Percentiles rank a stretch among this genome's conserved stretches.
Conservation (phyloP, 2,113 vertebrate species). For the Canis aureus region DNA sequence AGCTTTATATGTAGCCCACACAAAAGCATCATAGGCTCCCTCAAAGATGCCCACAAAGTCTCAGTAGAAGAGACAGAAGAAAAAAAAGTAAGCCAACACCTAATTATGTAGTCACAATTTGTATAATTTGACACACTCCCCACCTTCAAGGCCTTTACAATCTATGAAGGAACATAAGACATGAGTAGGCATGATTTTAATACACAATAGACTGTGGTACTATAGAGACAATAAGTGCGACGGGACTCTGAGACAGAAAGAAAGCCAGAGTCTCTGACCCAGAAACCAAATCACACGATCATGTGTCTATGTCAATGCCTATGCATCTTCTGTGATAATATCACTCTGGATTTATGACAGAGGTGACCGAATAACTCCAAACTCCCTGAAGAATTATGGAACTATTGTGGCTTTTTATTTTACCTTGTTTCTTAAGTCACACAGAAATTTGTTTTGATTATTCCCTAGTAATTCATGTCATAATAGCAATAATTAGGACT, state of each 20-base stretch:
- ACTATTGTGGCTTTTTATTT: slow-evolving; percentile 76
- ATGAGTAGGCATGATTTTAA: background rate
- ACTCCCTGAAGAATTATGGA: slow-evolving; percentile 68
- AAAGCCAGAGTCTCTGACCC: slow-evolving; percentile 70
- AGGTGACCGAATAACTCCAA: slow-evolving; percentile 61
- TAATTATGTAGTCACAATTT: background rate
- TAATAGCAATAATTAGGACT: slow-evolving; percentile 79
- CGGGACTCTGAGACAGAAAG: background rate
- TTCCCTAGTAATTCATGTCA: slow-evolving; percentile 81
- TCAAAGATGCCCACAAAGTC: background rate
- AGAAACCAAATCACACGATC: slow-evolving; percentile 71
- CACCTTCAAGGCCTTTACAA: background rate
- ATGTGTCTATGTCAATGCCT: slow-evolving; percentile 59
- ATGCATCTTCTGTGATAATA: slow-evolving; percentile 42
- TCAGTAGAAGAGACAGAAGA: background rate
- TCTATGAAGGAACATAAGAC: background rate
- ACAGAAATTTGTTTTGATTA: slow-evolving; percentile 84
- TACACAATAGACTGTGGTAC: background rate
- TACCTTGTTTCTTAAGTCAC: slow-evolving; percentile 76
- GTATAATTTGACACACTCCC: background rate
- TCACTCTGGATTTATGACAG: slow-evolving; percentile 75
- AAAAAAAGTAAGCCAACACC: background rate
- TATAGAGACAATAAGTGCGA: background rate
- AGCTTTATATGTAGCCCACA: background rate
- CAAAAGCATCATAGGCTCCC: background rate